Evolutionary conservation across 2,113 vertebrate genomes (phyloP), one percentile per base, ranked within the genome.

Genomic region (Gnathonemus longibarbis): DNA sequence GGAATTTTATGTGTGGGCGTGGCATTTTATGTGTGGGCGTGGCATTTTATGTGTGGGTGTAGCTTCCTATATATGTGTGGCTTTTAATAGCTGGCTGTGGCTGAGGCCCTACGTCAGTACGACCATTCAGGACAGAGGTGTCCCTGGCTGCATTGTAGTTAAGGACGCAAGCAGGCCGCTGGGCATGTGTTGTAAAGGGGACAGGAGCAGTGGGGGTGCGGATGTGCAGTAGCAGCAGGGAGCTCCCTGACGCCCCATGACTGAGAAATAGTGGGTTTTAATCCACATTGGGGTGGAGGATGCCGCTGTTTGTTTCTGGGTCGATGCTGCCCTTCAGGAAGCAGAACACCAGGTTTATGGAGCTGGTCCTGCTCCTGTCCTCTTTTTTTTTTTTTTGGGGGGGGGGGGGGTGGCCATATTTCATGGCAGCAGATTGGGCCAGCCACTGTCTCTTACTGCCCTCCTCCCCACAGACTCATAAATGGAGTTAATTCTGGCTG

Each of bases 1-100:
- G 85, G n/a, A 1, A 19, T 11, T 2, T 10, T 49, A 21, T 10
- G 1, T 80, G 31, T 84, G 13, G 42, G 39, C 45, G 17, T 84
- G 35, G 35, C 21, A 10, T 24, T 0, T 6, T 24, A 3, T 45
- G n/a, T 39, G 21, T 85, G 84, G 84, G 24, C 0, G 48, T 53
- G 45, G 84, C 10, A 3, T 35, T 6, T 8, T 10, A 0, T 24
- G 7, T 46, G 21, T 46, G 3, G 35, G 39, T 10, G 39, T 45
- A 39, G 35, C 89, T 93, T 35, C 92, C 92, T 86, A 91, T 56
- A 49, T 15, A 11, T 15, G 10, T 1, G 46, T 74, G 86, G 27
- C 13, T 89, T 27, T 46, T 39, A 62, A 74, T 35, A 5, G 86
- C n/a, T 31, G 70, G 45, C 77, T 35, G 9, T 56, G 45, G 39